A percentile compares a stretch with the other conserved stretches of the same genome.
Conservation (phyloP, 2,888 invertebrate species). For the Leptinotarsa haldemani region DNA sequence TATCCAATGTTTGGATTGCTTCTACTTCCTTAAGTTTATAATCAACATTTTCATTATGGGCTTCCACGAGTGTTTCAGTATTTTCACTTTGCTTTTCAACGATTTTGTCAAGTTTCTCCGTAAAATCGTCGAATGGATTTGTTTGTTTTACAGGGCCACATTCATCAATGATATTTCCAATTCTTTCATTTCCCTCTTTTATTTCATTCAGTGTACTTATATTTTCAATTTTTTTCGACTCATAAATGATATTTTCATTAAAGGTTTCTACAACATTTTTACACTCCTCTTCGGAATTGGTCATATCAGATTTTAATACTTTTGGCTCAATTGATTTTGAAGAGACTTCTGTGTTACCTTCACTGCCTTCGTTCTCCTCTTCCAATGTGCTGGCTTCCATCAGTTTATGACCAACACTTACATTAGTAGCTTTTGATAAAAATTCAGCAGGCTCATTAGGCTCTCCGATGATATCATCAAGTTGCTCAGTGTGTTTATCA, state of each 20-base stretch:
- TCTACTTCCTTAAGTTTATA: background rate
- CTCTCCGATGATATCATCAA: too few relatives aligned
- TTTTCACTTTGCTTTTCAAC: too few relatives aligned
- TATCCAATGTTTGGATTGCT: background rate
- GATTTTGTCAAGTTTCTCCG: too few relatives aligned
- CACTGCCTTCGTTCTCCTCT: background rate
- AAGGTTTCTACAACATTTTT: background rate
- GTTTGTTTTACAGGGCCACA: too few relatives aligned
- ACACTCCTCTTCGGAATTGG: background rate
- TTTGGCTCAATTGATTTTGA: background rate
- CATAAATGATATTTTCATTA: background rate
- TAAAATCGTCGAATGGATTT: too few relatives aligned
- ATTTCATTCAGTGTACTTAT: background rate
- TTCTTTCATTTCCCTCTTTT: background rate
- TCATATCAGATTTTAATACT: background rate
- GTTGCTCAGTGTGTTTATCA: too few relatives aligned
- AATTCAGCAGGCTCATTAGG: too few relatives aligned
- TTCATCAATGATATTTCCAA: background rate
- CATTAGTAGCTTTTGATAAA: background rate
- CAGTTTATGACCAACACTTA: background rate
- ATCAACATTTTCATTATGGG: slow-evolving; percentile 2
- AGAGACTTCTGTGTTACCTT: background rate
- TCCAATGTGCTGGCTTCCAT: background rate
- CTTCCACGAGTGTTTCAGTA: background rate
- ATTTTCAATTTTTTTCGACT: slow-evolving; percentile 2